phyloP scores from a whole-genome alignment of 2,113 vertebrate species.

The Phylloscopus trochiloides region DNA sequence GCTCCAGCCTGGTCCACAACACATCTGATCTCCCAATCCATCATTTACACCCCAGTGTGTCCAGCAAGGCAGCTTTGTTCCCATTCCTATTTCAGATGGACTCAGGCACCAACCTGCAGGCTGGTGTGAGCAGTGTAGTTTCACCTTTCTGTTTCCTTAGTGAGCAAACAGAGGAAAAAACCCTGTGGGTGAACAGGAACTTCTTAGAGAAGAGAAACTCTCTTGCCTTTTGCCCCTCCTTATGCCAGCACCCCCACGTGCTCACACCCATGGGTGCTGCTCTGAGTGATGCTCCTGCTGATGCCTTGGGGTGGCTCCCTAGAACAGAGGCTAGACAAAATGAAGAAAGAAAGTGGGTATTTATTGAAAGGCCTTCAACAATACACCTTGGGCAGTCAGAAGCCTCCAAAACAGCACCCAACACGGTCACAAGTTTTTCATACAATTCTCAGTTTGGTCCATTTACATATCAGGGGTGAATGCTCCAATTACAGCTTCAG shows the following conservation, averaged over 20 bases:
- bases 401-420: not conserved
- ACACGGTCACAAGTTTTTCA: not conserved
- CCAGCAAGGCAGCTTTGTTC: not conserved
- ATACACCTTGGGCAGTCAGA: not conserved
- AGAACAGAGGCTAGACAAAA: not conserved
- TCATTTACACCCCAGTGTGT: not conserved
- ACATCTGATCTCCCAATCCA: not conserved
- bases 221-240: not conserved
- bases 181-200: not conserved
- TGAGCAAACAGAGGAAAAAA: not conserved
- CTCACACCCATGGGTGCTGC: not conserved
- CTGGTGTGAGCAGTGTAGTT: not conserved
- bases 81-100: not conserved
- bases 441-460: not conserved
- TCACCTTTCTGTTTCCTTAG: not conserved
- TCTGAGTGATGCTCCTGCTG: not conserved
- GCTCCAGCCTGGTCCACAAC: not conserved
- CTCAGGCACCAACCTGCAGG: not conserved
- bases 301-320: not conserved
- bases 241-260: not conserved
- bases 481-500: not conserved
- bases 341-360: not conserved
- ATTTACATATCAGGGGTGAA: not conserved
- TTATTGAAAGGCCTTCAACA: not conserved
- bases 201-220: not conserved